These are phyloP conservation scores for Adelognathus sp. DNA, from an alignment of 2,888 invertebrate genomes.

Conservation along the genomic window DNA sequence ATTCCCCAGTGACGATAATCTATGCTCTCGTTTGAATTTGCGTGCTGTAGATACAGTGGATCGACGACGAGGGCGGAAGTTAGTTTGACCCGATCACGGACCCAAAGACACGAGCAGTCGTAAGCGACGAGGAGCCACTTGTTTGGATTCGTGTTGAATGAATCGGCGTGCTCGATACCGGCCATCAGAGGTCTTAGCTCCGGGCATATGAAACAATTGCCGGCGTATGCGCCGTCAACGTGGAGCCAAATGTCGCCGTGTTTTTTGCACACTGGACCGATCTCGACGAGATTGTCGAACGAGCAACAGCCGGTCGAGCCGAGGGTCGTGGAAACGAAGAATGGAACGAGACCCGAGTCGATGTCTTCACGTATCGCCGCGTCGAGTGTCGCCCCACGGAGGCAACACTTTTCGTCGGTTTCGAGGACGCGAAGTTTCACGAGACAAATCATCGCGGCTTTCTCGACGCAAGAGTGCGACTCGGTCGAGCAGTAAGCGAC, in stretches of 20 bases:
- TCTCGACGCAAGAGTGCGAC: conserved; percentile 90
- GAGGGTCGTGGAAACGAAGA: conserved; percentile 91
- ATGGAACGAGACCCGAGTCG: conserved; percentile 89
- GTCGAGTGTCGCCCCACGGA: conserved; percentile 85
- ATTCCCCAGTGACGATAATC: conserved; percentile 94
- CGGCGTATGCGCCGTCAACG: conserved; percentile 94
- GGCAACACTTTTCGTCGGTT: conserved; percentile 86
- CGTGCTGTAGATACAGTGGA: conserved; percentile 92
- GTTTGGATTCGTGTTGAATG: conserved; percentile 94
- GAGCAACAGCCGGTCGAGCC: conserved; percentile 93
- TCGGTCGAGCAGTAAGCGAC: conserved; percentile 90
- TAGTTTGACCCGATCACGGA: conserved; percentile 87
- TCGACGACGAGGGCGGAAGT: conserved; percentile 93
- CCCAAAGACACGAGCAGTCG: conserved; percentile 94
- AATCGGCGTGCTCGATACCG: conserved; percentile 89
- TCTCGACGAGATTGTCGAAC: conserved; percentile 90
- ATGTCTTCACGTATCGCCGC: conserved; percentile 88
- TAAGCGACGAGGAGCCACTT: conserved; percentile 94
- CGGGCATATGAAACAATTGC: conserved; percentile 92
- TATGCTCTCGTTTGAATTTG: conserved; percentile 87
- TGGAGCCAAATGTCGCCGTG: conserved; percentile 90
- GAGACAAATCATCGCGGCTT: conserved; percentile 90
- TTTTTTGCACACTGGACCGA: conserved; percentile 87
- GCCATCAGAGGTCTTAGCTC: conserved; percentile 87
- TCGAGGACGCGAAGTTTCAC: conserved; percentile 88